Evolutionary conservation across 2,888 invertebrate genomes (phyloP).

Genomic region (Pseudolycoriella hygida): DNA sequence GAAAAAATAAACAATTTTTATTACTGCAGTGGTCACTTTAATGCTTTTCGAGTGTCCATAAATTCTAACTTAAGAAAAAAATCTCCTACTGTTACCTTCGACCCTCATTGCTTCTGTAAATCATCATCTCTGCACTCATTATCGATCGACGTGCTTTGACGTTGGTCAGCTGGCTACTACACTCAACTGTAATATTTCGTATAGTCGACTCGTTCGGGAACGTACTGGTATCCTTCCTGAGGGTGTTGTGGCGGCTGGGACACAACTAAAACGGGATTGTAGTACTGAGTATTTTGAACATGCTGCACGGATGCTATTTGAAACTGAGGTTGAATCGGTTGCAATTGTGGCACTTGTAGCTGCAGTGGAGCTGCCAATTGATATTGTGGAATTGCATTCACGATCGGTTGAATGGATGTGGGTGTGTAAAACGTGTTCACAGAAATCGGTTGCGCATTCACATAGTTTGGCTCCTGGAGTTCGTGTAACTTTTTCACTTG

Average conservation of each 20-base stretch:
- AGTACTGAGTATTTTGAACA: conserved; percentile 6
- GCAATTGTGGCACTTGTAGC: conserved; percentile 18
- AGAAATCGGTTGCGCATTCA: neutral
- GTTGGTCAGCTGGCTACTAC: neutral
- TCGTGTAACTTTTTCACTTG: conserved; percentile 10
- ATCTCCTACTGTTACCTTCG: too few species aligned
- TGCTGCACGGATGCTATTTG: conserved; percentile 5
- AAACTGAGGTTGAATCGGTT: conserved; percentile 22
- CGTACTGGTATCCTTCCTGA: neutral
- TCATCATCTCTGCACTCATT: too few species aligned
- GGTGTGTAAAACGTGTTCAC: neutral
- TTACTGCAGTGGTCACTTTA: too few species aligned
- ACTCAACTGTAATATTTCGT: conserved; percentile 2
- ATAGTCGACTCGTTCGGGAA: conserved; percentile 1
- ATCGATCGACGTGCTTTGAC: too few species aligned
- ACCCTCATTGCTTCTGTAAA: too few species aligned
- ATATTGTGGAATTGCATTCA: neutral
- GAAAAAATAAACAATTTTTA: neutral
- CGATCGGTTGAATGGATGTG: too few species aligned
- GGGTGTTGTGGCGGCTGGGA: neutral
- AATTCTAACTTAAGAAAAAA: too few species aligned
- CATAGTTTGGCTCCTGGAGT: conserved; percentile 8
- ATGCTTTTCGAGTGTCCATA: too few species aligned
- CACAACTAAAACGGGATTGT: conserved; percentile 5
- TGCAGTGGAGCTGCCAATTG: neutral